Evolutionary conservation across 2,113 vertebrate species (phyloP).

Genomic region (Protobothrops flavoviridis): DNA sequence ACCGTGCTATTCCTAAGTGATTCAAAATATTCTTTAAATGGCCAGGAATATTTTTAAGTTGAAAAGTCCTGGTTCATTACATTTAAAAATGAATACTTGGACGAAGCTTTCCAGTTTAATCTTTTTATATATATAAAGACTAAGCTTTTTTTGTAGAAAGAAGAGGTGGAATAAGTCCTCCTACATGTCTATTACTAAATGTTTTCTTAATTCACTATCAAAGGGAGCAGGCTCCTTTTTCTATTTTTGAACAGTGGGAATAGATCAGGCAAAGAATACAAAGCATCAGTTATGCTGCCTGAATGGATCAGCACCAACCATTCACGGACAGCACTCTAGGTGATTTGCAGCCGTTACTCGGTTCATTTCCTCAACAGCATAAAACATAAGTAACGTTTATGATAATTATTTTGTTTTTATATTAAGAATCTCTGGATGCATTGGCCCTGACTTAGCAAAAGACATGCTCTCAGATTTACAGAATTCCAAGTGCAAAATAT

Average conservation of each 20-base stretch:
- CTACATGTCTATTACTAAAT: background rate
- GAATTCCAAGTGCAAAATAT: background rate
- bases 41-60: background rate
- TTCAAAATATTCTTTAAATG: background rate
- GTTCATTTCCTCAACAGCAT: background rate
- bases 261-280: background rate
- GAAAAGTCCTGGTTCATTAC: background rate
- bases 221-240: background rate
- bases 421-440: background rate
- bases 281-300: background rate
- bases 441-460: background rate
- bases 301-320: slow-evolving; percentile 21
- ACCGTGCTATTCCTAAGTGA: background rate
- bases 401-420: background rate
- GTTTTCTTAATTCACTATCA: background rate
- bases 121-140: background rate
- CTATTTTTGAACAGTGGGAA: background rate
- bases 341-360: background rate
- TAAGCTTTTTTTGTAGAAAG: background rate
- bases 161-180: background rate
- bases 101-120: background rate
- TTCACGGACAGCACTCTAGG: slow-evolving; percentile 24
- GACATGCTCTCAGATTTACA: background rate
- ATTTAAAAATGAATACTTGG: background rate
- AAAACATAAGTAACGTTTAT: background rate